Conservation (phyloP, 2,888 invertebrate species). For the Platycheirus rosarum region DNA sequence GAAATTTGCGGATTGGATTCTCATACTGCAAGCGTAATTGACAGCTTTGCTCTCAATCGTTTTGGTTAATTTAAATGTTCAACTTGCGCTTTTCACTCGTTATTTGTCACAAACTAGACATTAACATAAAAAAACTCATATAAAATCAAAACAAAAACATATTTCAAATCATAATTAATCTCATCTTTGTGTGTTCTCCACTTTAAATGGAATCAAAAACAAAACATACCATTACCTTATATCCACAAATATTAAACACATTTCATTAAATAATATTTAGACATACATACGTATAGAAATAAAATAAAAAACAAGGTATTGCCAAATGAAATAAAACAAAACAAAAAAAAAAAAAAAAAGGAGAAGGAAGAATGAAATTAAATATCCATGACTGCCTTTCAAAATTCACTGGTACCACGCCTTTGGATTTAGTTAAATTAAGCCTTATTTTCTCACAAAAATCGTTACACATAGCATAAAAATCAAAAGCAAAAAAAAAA, state of each 20-base stretch:
- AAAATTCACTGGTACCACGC: slow-evolving; percentile 69
- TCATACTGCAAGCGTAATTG: slow-evolving; percentile 83
- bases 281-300: neutral
- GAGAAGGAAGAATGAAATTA: slow-evolving; percentile 18
- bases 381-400: slow-evolving; percentile 72
- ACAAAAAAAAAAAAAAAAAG: slow-evolving; percentile 6
- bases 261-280: slow-evolving; percentile 20
- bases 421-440: slow-evolving; percentile 65
- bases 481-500: slow-evolving; percentile 2
- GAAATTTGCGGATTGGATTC: slow-evolving; percentile 84
- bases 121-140: neutral
- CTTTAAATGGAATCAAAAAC: neutral
- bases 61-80: slow-evolving; percentile 70
- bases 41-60: slow-evolving; percentile 82
- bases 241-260: slow-evolving; percentile 5
- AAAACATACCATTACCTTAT: slow-evolving; percentile 32
- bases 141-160: neutral
- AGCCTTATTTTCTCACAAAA: slow-evolving; percentile 55
- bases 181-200: slow-evolving; percentile 3
- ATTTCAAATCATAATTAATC: slow-evolving; percentile 1
- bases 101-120: slow-evolving; percentile 15
- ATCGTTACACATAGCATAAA: slow-evolving; percentile 36
- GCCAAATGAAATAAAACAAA: slow-evolving; percentile 1
- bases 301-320: slow-evolving; percentile 9
- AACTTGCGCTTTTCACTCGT: neutral